A percentile compares a stretch with the other conserved stretches of the same genome.
Evolutionary conservation across 2,888 invertebrate genomes (phyloP).

Genomic region (Sturmia bella): DNA sequence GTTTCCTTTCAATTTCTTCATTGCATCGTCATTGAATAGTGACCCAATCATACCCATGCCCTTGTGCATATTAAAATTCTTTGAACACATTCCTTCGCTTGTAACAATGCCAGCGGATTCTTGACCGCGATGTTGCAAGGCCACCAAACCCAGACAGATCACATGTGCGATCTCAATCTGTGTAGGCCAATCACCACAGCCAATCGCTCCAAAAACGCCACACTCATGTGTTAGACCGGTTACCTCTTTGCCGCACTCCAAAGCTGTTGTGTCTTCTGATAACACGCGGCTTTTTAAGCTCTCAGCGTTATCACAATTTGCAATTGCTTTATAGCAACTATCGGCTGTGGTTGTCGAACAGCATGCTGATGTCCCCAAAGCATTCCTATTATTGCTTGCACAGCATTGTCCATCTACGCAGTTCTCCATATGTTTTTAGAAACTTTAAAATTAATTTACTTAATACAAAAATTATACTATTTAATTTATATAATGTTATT

Average conservation of each 20-base stretch:
- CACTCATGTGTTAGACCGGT: conserved; percentile 93
- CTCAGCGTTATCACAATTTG: conserved; percentile 59
- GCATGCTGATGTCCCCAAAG: conserved; percentile 50
- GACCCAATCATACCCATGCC: conserved; percentile 98
- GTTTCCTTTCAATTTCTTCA: conserved; percentile 93
- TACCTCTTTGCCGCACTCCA: conserved; percentile 58
- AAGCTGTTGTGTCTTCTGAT: conserved; percentile 55
- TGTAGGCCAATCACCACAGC: conserved; percentile 95
- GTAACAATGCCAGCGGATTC: conserved; percentile 99
- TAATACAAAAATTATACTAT: conserved; percentile 36
- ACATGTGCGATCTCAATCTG: conserved; percentile 94
- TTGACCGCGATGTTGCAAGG: conserved; percentile 98
- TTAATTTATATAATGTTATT: conserved; percentile 46
- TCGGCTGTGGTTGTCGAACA: conserved; percentile 61
- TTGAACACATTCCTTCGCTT: conserved; percentile 91
- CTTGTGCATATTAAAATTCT: conserved; percentile 92
- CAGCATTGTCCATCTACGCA: conserved; percentile 54
- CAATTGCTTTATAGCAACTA: conserved; percentile 60
- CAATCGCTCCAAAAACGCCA: conserved; percentile 97
- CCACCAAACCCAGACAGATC: conserved; percentile 94
- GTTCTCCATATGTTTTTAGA: conserved; percentile 60
- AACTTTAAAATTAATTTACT: neutral
- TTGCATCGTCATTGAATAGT: conserved; percentile 94
- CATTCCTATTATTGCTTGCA: conserved; percentile 44
- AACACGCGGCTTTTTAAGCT: conserved; percentile 65